A percentile compares a stretch with the other conserved stretches of the same genome.
These are phyloP conservation scores for Bombus turneri DNA, from an alignment of 1,140 invertebrate species.

Conservation along the genomic window DNA sequence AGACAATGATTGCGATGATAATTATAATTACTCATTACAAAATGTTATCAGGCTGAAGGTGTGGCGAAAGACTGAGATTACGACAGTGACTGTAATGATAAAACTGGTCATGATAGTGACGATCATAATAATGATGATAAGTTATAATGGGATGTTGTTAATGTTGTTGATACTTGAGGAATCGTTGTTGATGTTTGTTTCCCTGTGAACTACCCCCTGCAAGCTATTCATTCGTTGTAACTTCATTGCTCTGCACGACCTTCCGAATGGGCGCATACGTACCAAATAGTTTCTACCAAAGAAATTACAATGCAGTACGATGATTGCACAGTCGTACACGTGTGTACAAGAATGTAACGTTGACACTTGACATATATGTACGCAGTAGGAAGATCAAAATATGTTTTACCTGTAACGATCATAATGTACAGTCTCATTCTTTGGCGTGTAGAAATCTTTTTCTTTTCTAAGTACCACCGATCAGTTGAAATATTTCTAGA, in stretches of 20 bases:
- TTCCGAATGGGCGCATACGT: conserved; percentile 69
- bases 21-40: conserved; percentile 63
- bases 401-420: conserved; percentile 25
- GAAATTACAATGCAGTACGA: conserved; percentile 44
- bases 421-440: conserved; percentile 45
- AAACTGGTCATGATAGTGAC: conserved; percentile 61
- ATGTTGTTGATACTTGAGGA: conserved; percentile 77
- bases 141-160: conserved; percentile 76
- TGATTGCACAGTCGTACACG: conserved; percentile 41
- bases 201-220: conserved; percentile 68
- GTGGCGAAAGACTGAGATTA: conserved; percentile 64
- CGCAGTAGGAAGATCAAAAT: conserved; percentile 40
- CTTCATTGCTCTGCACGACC: conserved; percentile 61
- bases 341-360: conserved; percentile 16
- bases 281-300: conserved; percentile 72
- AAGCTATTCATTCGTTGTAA: conserved; percentile 72
- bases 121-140: conserved; percentile 73
- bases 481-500: conserved; percentile 52
- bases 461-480: conserved; percentile 33
- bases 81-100: conserved; percentile 60
- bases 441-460: conserved; percentile 12
- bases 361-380: conserved; percentile 17
- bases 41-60: conserved; percentile 51
- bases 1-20: conserved; percentile 64
- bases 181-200: conserved; percentile 79